phyloP scores from a whole-genome alignment of 2,797 vertebrate species.

The Ciconia nigra region DNA sequence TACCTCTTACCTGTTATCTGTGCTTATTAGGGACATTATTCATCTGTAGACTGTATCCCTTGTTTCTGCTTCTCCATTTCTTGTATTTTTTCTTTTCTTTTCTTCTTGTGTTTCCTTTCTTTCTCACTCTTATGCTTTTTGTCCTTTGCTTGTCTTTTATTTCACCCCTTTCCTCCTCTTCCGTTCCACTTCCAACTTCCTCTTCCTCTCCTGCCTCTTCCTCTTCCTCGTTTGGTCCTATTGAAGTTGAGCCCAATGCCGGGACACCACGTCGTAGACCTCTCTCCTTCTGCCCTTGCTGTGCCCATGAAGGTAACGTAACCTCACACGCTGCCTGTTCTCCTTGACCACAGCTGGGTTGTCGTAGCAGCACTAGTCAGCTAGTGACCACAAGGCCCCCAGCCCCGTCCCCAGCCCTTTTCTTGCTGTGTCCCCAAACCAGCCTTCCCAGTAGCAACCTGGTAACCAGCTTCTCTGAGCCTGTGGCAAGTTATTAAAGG shows the following conservation, averaged over 20 bases:
- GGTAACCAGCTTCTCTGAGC: conserved; percentile 48
- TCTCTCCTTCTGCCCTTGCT: conserved; percentile 99
- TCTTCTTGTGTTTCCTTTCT: conserved; percentile 73
- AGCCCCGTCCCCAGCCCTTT: not conserved
- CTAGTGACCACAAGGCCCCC: not conserved
- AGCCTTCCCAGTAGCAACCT: not conserved
- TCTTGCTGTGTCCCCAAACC: conserved; percentile 32
- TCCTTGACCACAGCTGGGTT: conserved; percentile 72
- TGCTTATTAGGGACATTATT: conserved; percentile 69
- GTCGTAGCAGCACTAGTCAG: conserved; percentile 64
- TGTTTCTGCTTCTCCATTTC: conserved; percentile 79
- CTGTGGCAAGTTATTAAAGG: conserved; percentile 63
- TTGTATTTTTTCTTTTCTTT: conserved; percentile 76
- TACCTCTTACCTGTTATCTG: conserved; percentile 50
- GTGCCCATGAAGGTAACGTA: conserved; percentile 98
- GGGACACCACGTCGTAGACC: conserved; percentile 96
- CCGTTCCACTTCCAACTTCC: conserved; percentile 72
- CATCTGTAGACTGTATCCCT: conserved; percentile 78
- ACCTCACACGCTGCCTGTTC: conserved; percentile 61
- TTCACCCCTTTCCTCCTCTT: conserved; percentile 70
- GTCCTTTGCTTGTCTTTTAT: conserved; percentile 78
- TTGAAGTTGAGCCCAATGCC: conserved; percentile 98
- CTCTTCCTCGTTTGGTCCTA: conserved; percentile 78
- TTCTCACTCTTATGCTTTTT: conserved; percentile 76
- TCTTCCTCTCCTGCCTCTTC: conserved; percentile 67